These are phyloP conservation scores for Aromia moschata DNA, from an alignment of 2,888 invertebrate genomes.

Conservation along the genomic window DNA sequence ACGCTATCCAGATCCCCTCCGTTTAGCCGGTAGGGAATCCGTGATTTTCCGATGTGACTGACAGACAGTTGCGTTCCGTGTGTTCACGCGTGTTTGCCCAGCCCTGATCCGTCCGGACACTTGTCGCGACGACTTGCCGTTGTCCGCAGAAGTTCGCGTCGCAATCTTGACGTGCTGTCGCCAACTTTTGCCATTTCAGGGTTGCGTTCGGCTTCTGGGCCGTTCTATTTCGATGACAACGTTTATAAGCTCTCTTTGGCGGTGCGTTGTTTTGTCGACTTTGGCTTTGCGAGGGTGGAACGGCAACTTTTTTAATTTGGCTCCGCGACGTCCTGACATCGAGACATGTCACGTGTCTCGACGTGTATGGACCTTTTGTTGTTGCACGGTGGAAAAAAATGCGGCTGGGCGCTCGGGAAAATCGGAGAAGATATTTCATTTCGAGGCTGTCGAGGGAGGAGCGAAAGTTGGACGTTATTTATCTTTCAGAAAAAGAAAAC, in stretches of 20 bases:
- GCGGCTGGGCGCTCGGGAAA: background rate
- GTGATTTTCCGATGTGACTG: background rate
- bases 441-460: background rate
- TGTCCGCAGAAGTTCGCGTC: constrained; percentile 41
- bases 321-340: background rate
- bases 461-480: background rate
- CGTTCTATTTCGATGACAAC: constrained; percentile 10
- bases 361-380: background rate
- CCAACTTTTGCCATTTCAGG: constrained; percentile 23
- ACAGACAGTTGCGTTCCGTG: constrained; percentile 37
- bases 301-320: constrained; percentile 6
- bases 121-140: constrained; percentile 47
- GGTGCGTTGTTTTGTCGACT: background rate
- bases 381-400: background rate
- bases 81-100: constrained; percentile 25
- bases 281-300: background rate
- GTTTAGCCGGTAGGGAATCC: background rate
- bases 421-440: background rate
- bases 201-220: constrained; percentile 6
- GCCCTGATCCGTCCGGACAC: constrained; percentile 52
- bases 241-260: constrained; percentile 6
- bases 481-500: no score
- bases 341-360: no score
- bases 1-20: background rate
- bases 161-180: constrained; percentile 34